These are phyloP conservation scores for Argopecten irradians DNA, from an alignment of 1,140 invertebrate genomes.

Conservation along the genomic window DNA sequence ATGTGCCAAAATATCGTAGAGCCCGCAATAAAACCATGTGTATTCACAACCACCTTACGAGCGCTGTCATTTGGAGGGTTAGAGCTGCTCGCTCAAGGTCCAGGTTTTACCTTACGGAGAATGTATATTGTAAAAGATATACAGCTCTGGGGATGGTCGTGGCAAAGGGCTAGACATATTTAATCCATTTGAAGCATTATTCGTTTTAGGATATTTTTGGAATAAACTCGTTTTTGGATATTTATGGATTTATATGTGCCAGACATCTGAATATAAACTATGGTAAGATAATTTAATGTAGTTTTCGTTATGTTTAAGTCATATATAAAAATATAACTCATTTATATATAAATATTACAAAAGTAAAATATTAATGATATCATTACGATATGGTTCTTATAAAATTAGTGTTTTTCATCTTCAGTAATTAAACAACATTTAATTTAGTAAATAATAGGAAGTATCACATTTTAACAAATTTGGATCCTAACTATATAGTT, in stretches of 20 bases:
- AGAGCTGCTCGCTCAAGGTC: not conserved
- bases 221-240: not conserved
- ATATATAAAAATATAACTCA: too few species aligned
- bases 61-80: not conserved
- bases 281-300: not conserved
- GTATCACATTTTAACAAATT: too few species aligned
- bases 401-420: too few species aligned
- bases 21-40: not conserved
- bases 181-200: not conserved
- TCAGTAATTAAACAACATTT: too few species aligned
- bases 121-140: constrained; percentile 5
- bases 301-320: too few species aligned
- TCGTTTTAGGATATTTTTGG: not conserved
- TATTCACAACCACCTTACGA: not conserved
- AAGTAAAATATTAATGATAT: too few species aligned
- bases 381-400: too few species aligned
- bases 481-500: too few species aligned
- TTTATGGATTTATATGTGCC: not conserved
- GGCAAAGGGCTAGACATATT: not conserved
- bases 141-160: not conserved
- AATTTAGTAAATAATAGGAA: too few species aligned
- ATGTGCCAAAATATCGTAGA: constrained; percentile 21
- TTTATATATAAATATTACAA: too few species aligned
- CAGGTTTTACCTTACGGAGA: not conserved
- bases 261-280: not conserved